Evolutionary conservation across 2,888 invertebrate species (phyloP).

Genomic region (Zygothrica quintamaculata): DNA sequence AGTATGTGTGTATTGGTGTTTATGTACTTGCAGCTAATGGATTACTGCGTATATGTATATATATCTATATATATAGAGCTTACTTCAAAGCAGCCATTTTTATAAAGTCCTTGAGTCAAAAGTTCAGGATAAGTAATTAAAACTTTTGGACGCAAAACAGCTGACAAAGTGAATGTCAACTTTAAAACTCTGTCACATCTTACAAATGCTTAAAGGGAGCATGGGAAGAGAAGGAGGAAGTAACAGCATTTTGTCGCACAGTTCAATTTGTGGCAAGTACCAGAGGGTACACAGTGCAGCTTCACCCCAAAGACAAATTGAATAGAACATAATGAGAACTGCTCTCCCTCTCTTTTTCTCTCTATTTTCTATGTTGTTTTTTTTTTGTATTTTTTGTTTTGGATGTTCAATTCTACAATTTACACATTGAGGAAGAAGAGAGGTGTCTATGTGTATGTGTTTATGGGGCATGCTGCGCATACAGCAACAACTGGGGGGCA

Average conservation of each 20-base stretch:
- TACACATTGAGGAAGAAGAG: not conserved
- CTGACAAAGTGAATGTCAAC: too few relatives aligned
- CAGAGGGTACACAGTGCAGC: not conserved
- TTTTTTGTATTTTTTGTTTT: too few relatives aligned
- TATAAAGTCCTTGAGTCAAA: slow-evolving; percentile 21
- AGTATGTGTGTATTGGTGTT: not conserved
- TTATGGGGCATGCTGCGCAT: slow-evolving; percentile 38
- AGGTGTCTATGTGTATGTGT: not conserved
- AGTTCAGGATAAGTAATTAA: slow-evolving; percentile 16
- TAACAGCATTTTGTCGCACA: not conserved
- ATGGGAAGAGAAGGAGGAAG: too few relatives aligned
- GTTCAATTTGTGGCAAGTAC: slow-evolving; percentile 1
- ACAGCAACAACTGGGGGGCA: slow-evolving; percentile 29
- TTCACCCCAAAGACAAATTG: too few relatives aligned
- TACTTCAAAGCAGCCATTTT: not conserved
- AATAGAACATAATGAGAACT: too few relatives aligned
- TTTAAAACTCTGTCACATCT: too few relatives aligned
- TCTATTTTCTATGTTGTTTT: too few relatives aligned
- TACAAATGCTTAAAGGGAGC: too few relatives aligned
- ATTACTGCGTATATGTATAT: not conserved
- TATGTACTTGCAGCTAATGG: not conserved
- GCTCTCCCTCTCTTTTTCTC: too few relatives aligned
- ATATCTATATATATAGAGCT: not conserved
- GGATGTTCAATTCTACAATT: slow-evolving; percentile 14
- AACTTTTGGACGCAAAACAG: not conserved